Evolutionary conservation across 35 echinoderm and acorn worm genomes (phyloP), one percentile per base, ranked within the genome.

Genomic region (Apostichopus californicus): DNA sequence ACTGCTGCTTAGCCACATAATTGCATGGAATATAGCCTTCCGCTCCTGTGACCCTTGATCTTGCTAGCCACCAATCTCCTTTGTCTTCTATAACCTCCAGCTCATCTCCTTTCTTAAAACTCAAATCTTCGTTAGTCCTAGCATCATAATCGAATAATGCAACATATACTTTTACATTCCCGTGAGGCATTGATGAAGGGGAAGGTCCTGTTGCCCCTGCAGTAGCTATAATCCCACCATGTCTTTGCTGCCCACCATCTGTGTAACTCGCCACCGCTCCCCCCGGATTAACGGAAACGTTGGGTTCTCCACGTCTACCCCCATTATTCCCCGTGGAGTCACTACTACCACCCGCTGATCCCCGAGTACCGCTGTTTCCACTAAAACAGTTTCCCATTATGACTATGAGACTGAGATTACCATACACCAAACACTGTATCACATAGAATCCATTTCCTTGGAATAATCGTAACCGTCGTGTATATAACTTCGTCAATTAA

Each of bases 101-200:
- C 65, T 96, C 93, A 86, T 99, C 97, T 55, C 97, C 97, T 86
- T 99, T 99, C 84, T 93, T 96, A 81, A 99, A 99, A 93, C 97
- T 96, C 91, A 99, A 99, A 80, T 99, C 97, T 81, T 99, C 97
- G 7, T 93, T 93, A 68, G 97, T 99, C 79, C 97, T 93, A 4
- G 97, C 97, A 89, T 99, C 97, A 81, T 99, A 99, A 83, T 99
- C 97, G 94, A 99, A 99, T 20, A 99, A 86, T 54, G 97, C 97
- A 87, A 99, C 93, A 93, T 93, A 99, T 92, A 96, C 88, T 94
- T 96, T 99, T 9, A 89, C 68, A 79, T 86, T 53, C 60, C 46
- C 28, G 28, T 89, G 61, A 18, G 86, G 86, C 12, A 82, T 14
- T 52, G 80, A 57, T 15, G 80, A 9, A 82, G 80, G 80, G 8